Evolutionary conservation across 2,797 vertebrate species (phyloP).

Genomic region (Pipistrellus nathusii): DNA sequence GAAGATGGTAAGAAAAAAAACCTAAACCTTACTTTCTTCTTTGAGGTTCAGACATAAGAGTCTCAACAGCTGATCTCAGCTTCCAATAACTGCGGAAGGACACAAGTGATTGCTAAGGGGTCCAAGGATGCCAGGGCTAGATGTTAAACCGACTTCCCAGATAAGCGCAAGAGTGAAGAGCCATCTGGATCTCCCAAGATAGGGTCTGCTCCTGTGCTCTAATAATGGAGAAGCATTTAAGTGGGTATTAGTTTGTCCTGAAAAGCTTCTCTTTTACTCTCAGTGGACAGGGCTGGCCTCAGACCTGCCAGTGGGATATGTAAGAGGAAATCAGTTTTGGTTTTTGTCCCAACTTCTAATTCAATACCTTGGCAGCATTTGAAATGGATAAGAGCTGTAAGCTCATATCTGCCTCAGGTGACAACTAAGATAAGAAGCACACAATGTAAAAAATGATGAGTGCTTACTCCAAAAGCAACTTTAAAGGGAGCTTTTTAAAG

Average conservation of each 20-base stretch:
- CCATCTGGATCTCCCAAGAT: neutral
- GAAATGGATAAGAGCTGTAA: slow-evolving; percentile 63
- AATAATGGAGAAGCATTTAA: slow-evolving; percentile 50
- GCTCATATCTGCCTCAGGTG: slow-evolving; percentile 68
- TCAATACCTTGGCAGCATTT: slow-evolving; percentile 66
- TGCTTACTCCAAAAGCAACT: slow-evolving; percentile 48
- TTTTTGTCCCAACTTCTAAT: slow-evolving; percentile 74
- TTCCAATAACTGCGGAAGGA: neutral
- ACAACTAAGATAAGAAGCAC: slow-evolving; percentile 71
- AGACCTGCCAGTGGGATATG: slow-evolving; percentile 52
- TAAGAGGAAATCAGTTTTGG: slow-evolving; percentile 67
- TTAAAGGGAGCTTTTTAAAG: slow-evolving; percentile 46
- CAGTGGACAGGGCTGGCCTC: neutral
- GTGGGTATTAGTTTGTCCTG: slow-evolving; percentile 59
- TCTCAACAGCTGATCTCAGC: neutral
- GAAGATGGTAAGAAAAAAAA: neutral
- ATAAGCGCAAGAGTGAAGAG: neutral
- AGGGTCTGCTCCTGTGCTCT: neutral
- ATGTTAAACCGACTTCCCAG: slow-evolving; percentile 46
- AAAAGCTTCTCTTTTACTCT: slow-evolving; percentile 66
- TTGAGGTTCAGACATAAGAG: neutral
- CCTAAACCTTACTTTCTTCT: neutral
- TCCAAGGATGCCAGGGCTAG: neutral
- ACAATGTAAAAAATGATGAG: slow-evolving; percentile 55
- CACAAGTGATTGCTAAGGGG: slow-evolving; percentile 27